Percentiles rank a stretch among this genome's conserved stretches.
Evolutionary conservation across 2,888 invertebrate species (phyloP).

Genomic region (Drosophila borborema): DNA sequence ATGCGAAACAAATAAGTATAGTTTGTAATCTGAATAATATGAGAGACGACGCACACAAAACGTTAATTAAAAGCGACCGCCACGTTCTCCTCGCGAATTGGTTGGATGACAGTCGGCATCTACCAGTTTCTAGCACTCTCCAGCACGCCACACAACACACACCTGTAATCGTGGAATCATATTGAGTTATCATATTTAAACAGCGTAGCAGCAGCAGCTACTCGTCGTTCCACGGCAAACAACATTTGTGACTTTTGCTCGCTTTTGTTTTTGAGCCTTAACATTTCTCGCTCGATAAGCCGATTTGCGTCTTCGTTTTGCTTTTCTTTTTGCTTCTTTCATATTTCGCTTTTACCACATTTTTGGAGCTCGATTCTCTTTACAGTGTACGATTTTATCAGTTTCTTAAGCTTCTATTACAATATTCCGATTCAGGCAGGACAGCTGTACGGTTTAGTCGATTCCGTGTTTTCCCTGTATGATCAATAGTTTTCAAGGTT

Average conservation of each 20-base stretch:
- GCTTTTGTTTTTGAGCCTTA: constrained; percentile 53
- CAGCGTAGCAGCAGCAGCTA: constrained; percentile 33
- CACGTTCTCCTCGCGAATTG: constrained; percentile 24
- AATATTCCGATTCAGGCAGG: constrained; percentile 4
- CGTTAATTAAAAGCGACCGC: constrained; percentile 68
- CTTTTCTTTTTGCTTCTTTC: constrained; percentile 21
- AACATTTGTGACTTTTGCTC: constrained; percentile 61
- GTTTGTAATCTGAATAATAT: constrained; percentile 77
- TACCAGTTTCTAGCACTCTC: constrained; percentile 51
- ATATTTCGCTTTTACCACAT: constrained; percentile 19
- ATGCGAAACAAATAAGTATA: constrained; percentile 75
- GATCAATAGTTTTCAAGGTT: constrained; percentile 59
- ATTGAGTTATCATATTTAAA: constrained; percentile 71
- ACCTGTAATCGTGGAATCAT: constrained; percentile 78
- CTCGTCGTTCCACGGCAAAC: constrained; percentile 35
- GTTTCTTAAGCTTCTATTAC: constrained; percentile 1
- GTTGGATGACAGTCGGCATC: constrained; percentile 33
- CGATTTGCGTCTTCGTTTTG: constrained; percentile 75
- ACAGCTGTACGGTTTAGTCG: constrained; percentile 9
- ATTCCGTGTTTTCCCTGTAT: constrained; percentile 10
- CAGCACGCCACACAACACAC: constrained; percentile 46
- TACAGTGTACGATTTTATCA: constrained; percentile 31
- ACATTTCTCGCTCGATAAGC: constrained; percentile 73
- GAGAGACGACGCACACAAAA: constrained; percentile 44
- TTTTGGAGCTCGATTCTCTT: constrained; percentile 24